Percentiles rank a stretch among this genome's conserved stretches.
These are phyloP conservation scores for Tetramorium alpestre DNA, from an alignment of 1,140 invertebrate genomes.

Conservation along the genomic window DNA sequence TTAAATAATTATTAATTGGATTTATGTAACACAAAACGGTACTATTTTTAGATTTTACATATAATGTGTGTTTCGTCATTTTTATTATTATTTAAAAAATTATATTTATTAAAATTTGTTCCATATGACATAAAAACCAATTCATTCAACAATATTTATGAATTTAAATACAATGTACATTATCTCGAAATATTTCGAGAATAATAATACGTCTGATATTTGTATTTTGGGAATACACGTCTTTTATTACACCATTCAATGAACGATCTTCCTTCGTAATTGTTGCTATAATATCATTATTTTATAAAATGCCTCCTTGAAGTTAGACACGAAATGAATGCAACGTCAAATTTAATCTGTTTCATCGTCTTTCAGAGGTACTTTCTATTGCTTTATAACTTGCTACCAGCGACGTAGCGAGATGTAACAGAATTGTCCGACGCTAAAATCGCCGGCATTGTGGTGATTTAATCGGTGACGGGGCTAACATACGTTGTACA, in stretches of 20 bases:
- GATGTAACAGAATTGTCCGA: conserved; percentile 8
- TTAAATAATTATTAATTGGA: conserved; percentile 11
- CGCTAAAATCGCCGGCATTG: conserved; percentile 34
- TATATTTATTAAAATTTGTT: neutral
- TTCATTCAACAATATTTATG: neutral
- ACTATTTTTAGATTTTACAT: neutral
- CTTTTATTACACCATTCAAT: neutral
- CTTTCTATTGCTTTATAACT: conserved; percentile 8
- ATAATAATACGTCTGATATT: neutral
- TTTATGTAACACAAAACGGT: neutral
- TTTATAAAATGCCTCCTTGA: neutral
- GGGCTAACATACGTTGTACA: conserved; percentile 49
- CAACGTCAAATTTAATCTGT: neutral
- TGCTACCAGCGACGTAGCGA: neutral
- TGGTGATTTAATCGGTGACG: conserved; percentile 37
- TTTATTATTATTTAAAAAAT: neutral
- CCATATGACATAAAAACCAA: neutral
- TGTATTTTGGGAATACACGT: neutral
- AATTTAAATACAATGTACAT: neutral
- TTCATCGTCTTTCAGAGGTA: neutral
- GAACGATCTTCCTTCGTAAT: neutral
- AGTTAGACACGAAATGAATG: neutral
- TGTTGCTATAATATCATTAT: neutral
- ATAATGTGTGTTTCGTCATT: neutral
- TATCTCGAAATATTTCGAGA: neutral